phyloP scores from a whole-genome alignment of 2,113 vertebrate species.

The Anas platyrhynchos region DNA sequence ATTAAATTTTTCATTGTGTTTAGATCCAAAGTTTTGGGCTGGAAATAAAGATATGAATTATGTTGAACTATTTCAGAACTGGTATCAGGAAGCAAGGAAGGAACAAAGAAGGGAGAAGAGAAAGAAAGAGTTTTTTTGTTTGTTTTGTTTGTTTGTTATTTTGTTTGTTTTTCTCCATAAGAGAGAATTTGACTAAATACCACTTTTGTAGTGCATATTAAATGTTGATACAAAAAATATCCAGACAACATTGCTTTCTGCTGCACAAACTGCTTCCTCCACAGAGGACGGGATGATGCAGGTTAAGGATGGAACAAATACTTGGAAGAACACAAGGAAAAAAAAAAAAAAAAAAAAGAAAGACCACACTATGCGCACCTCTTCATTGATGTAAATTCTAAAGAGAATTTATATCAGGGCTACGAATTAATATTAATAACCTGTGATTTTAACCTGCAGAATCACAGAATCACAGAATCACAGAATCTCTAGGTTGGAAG shows the following conservation, averaged over 20 bases:
- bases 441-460: not conserved
- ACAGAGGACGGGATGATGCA: rapidly evolving
- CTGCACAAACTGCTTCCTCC: not conserved
- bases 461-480: too few species aligned
- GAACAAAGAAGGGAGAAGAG: too few species aligned
- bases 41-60: not conserved
- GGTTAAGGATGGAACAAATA: not conserved
- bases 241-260: not conserved
- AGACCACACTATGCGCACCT: not conserved
- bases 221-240: not conserved
- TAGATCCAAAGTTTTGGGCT: not conserved
- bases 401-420: too few species aligned
- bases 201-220: not conserved
- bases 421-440: not conserved
- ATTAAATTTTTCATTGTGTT: not conserved
- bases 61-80: not conserved
- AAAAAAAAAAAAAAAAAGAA: not conserved
- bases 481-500: too few species aligned
- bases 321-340: not conserved
- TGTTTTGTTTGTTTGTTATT: too few species aligned
- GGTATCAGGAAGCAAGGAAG: not conserved
- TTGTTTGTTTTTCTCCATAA: not conserved
- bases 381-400: not conserved
- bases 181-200: not conserved
- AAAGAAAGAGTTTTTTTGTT: too few species aligned